Conservation (phyloP, 2,888 invertebrate species). For the Copidosoma aretas region DNA sequence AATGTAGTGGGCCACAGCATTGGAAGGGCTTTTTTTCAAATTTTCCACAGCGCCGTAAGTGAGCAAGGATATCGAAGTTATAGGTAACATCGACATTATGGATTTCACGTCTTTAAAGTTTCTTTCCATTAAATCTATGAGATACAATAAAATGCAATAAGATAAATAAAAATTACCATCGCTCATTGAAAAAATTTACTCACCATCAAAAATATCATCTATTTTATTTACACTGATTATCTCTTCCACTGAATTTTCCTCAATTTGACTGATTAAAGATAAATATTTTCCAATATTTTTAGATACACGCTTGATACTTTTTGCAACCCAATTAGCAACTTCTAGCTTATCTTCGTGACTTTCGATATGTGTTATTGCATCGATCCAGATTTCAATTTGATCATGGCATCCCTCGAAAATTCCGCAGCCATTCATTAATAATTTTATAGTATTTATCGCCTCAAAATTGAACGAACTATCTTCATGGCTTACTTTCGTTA, state of each 20-base stretch:
- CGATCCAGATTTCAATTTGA: slow-evolving; percentile 75
- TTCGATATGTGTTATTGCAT: slow-evolving; percentile 59
- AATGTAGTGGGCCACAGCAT: slow-evolving; percentile 44
- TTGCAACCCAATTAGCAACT: slow-evolving; percentile 52
- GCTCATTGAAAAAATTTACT: background rate
- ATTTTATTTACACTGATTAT: slow-evolving; percentile 38
- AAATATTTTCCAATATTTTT: slow-evolving; percentile 52
- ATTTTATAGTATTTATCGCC: slow-evolving; percentile 66
- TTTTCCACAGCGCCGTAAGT: slow-evolving; percentile 59
- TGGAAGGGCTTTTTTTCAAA: slow-evolving; percentile 56
- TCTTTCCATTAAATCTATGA: slow-evolving; percentile 40
- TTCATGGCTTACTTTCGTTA: slow-evolving; percentile 46
- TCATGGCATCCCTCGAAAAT: slow-evolving; percentile 71
- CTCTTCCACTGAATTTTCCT: slow-evolving; percentile 47
- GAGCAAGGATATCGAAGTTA: slow-evolving; percentile 51
- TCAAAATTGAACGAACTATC: slow-evolving; percentile 46
- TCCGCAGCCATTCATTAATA: slow-evolving; percentile 69
- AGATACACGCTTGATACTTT: slow-evolving; percentile 45
- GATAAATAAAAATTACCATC: slow-evolving; percentile 4
- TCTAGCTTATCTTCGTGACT: slow-evolving; percentile 46
- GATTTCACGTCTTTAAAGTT: slow-evolving; percentile 28
- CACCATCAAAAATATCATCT: slow-evolving; percentile 49
- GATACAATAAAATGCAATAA: slow-evolving; percentile 10
- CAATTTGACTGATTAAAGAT: slow-evolving; percentile 45
- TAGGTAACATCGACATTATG: slow-evolving; percentile 41